Conservation (phyloP, 2,113 vertebrate genomes). For the Elgaria multicarinata region DNA sequence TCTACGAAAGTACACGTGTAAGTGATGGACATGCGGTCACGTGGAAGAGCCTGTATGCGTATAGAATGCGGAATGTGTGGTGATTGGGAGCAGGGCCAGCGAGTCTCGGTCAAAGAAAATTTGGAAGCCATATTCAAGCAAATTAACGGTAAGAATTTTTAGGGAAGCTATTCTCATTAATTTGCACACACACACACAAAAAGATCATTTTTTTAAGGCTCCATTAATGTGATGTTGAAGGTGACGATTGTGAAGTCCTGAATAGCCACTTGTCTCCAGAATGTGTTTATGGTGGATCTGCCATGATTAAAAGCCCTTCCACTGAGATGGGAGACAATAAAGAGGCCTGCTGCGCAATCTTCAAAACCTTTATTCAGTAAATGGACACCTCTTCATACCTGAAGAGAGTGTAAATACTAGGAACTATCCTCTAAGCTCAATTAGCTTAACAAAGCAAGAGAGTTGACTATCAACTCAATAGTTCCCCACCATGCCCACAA, state of each 20-base stretch:
- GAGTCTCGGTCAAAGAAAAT: background rate
- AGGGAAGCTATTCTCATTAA: background rate
- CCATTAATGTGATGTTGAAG: background rate
- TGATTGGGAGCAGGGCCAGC: background rate
- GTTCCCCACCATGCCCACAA: too few species aligned
- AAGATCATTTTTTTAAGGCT: background rate
- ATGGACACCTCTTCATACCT: too few species aligned
- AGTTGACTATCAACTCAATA: too few species aligned
- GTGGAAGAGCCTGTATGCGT: background rate
- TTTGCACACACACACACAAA: too few species aligned
- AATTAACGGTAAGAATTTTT: background rate
- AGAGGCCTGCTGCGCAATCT: too few species aligned
- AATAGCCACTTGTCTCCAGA: background rate
- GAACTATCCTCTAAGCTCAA: too few species aligned
- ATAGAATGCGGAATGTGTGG: background rate
- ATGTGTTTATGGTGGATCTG: background rate
- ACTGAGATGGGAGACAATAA: too few species aligned
- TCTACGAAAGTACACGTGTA: background rate
- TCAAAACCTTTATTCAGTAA: too few species aligned
- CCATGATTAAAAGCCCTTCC: too few species aligned
- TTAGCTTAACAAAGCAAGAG: too few species aligned
- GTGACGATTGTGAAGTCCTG: too few species aligned
- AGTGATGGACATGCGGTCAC: background rate
- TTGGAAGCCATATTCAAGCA: background rate
- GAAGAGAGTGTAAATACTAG: too few species aligned